Base-by-base conservation (phyloP, 2,888 invertebrate species). In the Malacosoma neustria region DNA sequence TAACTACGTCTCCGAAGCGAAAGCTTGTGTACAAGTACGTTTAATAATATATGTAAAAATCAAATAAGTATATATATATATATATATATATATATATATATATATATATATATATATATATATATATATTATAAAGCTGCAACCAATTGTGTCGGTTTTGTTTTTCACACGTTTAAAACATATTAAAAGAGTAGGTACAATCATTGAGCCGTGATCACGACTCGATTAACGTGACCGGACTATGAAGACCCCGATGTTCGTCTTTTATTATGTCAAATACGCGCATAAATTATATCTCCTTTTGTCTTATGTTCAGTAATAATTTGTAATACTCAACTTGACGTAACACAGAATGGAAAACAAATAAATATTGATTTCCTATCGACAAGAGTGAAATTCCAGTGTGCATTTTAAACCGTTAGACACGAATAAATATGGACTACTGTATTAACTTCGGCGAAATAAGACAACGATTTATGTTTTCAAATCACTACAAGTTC, bases 181-280 rank as follows among this genome's bases (percentile, higher is more conserved):
- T 53, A 43, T 41, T 42, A 45, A 42, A 40, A 42, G 38, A 34
- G 36, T 45, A 32, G 36, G 37, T 11, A 34, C 43, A 46, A 49
- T 41, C 40, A 50, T 42, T 53, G 40, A 44, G 35, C 43, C 54
- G 49, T 60, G 60, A 49, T 51, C 61, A 60, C 62, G 62, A 59
- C 46, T 33, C 42, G 44, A 32, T 13, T 43, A 40, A 44, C 46
- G 49, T 57, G 55, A 46, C 45, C 42, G 14, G 46, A 14, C 22
- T 22, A 5, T 22, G 9, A 22, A 14, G 46, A 14, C 22, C 9
- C 22, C 9, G 9, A 22, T 22, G 5, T 22, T 22, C 5, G 22
- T 4, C 5, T 22, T 22, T 5, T 22, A 49, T 46, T 42, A 29
- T 35, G 33, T 32, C 32, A 40, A 37, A 35, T 35, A 40, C 32